Percentiles rank a stretch among this genome's conserved stretches.
These are phyloP conservation scores for Gulo gulo DNA, from an alignment of 2,113 vertebrate genomes.

Conservation along the genomic window DNA sequence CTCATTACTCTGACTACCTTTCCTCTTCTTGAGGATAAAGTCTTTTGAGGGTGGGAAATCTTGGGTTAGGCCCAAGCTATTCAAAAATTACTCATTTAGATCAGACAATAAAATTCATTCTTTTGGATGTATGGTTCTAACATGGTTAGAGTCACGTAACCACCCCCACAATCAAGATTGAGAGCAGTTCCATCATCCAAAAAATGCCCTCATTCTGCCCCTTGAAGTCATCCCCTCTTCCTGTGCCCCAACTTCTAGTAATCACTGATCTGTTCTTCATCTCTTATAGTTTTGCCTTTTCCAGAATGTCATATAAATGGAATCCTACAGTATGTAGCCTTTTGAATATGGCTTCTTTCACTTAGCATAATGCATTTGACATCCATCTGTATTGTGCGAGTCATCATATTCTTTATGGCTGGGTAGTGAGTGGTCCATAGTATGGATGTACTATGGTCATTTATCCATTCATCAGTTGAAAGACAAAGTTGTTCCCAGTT, in stretches of 20 bases:
- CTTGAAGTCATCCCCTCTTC: background rate
- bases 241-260: background rate
- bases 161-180: background rate
- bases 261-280: background rate
- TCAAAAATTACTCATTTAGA: background rate
- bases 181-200: background rate
- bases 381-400: background rate
- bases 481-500: background rate
- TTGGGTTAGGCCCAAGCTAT: background rate
- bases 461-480: background rate
- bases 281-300: constrained; percentile 21
- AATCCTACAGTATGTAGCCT: background rate
- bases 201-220: background rate
- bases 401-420: background rate
- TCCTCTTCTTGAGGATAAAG: background rate
- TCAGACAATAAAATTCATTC: background rate
- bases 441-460: background rate
- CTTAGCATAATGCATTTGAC: background rate
- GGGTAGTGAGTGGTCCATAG: background rate
- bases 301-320: background rate
- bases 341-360: constrained; percentile 21
- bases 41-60: background rate
- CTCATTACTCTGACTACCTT: background rate
- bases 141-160: background rate
- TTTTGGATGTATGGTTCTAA: background rate